Evolutionary conservation across 2,888 invertebrate genomes (phyloP).

Genomic region (Steromphala cineraria): DNA sequence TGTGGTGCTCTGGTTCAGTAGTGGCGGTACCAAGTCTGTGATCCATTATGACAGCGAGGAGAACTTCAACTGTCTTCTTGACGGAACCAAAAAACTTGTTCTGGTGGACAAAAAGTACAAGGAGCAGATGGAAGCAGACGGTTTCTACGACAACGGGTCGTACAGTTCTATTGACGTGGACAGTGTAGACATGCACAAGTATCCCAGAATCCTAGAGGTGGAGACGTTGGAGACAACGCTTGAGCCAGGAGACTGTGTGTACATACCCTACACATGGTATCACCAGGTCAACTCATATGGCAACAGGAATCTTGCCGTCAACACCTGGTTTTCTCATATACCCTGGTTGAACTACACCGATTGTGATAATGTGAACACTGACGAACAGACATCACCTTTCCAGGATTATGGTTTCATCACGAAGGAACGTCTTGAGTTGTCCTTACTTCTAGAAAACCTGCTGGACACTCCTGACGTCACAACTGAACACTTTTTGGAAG

Average conservation of each 20-base stretch:
- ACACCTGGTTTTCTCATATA: conserved; percentile 38
- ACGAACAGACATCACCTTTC: neutral
- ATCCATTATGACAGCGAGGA: conserved; percentile 67
- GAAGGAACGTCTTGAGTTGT: no score
- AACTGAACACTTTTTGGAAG: neutral
- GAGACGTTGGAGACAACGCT: conserved; percentile 59
- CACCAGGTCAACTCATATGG: conserved; percentile 37
- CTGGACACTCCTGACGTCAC: neutral
- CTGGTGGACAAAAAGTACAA: conserved; percentile 60
- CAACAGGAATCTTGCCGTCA: conserved; percentile 35
- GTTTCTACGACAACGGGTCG: conserved; percentile 48
- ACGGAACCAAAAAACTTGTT: conserved; percentile 64
- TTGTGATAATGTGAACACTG: conserved; percentile 10
- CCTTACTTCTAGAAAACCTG: neutral
- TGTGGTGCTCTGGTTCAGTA: conserved; percentile 1
- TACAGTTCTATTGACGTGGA: conserved; percentile 68
- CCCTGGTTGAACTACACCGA: conserved; percentile 34
- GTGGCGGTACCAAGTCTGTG: conserved; percentile 53
- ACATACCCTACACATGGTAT: conserved; percentile 58
- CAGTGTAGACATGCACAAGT: conserved; percentile 59
- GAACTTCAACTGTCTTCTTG: conserved; percentile 68
- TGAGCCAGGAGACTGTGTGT: conserved; percentile 70
- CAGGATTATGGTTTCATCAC: neutral
- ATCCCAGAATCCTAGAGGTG: conserved; percentile 51
- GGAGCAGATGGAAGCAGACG: conserved; percentile 47